These are phyloP conservation scores for Maconellicoccus hirsutus DNA, from an alignment of 1,140 invertebrate genomes.

Conservation along the genomic window DNA sequence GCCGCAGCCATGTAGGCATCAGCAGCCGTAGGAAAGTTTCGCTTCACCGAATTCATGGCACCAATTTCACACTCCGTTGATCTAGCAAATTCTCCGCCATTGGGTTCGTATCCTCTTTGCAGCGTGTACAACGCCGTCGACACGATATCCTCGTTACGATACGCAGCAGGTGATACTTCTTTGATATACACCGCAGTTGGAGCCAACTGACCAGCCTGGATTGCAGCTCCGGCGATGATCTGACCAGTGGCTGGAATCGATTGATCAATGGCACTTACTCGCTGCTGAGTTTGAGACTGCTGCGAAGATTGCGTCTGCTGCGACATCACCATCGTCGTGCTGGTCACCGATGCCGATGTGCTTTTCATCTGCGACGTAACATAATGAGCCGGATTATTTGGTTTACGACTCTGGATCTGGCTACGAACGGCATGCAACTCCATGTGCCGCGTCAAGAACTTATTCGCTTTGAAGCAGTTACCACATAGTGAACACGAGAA, in stretches of 20 bases:
- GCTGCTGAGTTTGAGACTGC: background rate
- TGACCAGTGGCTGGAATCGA: background rate
- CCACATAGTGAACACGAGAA: slow-evolving; percentile 26
- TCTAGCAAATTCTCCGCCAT: background rate
- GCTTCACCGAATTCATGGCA: background rate
- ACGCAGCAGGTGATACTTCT: background rate
- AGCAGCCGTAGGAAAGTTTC: background rate
- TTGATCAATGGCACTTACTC: background rate
- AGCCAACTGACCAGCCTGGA: background rate
- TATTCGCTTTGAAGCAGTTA: slow-evolving; percentile 17
- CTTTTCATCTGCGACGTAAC: background rate
- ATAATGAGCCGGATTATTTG: background rate
- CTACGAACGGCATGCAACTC: background rate
- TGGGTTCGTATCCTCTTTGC: background rate
- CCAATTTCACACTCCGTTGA: background rate
- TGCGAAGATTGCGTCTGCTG: background rate
- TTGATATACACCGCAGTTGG: background rate
- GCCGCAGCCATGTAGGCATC: background rate
- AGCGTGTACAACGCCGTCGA: background rate
- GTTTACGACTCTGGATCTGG: background rate
- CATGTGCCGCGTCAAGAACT: background rate
- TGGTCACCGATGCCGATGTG: background rate
- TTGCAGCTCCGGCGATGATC: background rate
- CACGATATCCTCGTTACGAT: background rate
- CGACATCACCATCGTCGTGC: background rate